phyloP scores from a whole-genome alignment of 1,140 invertebrate species.

The Tetranychus cinnabarinus region DNA sequence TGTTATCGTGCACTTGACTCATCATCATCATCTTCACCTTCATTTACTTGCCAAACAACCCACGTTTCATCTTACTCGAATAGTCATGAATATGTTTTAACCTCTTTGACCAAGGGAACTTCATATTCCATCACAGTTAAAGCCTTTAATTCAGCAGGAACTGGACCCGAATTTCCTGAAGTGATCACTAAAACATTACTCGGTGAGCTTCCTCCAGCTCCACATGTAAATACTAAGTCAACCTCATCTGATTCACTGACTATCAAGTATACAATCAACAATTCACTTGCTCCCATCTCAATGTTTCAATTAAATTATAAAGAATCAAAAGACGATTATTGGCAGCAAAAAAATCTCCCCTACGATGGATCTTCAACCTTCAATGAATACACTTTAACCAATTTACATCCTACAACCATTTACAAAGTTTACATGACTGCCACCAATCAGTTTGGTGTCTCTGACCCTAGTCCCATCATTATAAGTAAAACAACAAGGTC shows the following conservation, averaged over 20 bases:
- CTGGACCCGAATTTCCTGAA: constrained; percentile 14
- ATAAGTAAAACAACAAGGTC: not conserved
- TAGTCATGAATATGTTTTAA: constrained; percentile 14
- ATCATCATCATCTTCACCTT: not conserved
- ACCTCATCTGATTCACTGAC: not conserved
- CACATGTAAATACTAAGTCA: not conserved
- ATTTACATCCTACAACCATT: not conserved
- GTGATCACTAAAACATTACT: constrained; percentile 13
- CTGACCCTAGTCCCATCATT: not conserved
- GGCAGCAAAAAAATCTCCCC: constrained; percentile 4
- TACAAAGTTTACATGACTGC: constrained; percentile 14
- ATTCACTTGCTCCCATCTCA: constrained; percentile 2
- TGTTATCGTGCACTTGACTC: constrained; percentile 8
- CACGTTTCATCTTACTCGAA: not conserved
- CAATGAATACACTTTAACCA: not conserved
- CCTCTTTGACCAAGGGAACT: constrained; percentile 12
- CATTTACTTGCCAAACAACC: constrained; percentile 9
- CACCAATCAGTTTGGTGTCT: constrained; percentile 10
- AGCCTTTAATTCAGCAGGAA: constrained; percentile 14
- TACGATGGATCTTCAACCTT: not conserved
- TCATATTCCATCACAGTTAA: constrained; percentile 15
- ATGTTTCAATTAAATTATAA: constrained; percentile 8
- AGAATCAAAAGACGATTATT: constrained; percentile 4
- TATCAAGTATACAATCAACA: not conserved
- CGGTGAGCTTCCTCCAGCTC: constrained; percentile 13